Evolutionary conservation across 2,797 vertebrate species (phyloP).

Genomic region (Bradypus variegatus): DNA sequence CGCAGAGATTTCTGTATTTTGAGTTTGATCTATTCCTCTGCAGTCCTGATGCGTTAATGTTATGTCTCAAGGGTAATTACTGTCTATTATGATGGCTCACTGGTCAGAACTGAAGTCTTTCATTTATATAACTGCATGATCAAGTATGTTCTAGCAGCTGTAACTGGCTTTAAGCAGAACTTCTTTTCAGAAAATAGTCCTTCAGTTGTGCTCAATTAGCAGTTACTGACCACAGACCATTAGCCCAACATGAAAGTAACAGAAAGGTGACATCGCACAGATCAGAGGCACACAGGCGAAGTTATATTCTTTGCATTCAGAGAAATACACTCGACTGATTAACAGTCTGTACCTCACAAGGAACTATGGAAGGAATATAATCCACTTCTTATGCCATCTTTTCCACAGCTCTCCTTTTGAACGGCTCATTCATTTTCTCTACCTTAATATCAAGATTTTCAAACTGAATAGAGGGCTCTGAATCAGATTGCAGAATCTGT

Average conservation of each 20-base stretch:
- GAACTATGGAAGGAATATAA: neutral
- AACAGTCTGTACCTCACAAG: neutral
- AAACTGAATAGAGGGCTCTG: neutral
- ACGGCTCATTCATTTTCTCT: neutral
- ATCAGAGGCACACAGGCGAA: neutral
- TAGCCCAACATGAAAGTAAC: neutral
- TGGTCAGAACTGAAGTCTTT: neutral
- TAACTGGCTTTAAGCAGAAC: neutral
- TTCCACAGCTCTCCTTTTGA: neutral
- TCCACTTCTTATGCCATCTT: neutral
- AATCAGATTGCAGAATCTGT: neutral
- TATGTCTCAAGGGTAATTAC: neutral
- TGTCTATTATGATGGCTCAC: neutral
- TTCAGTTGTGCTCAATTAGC: neutral
- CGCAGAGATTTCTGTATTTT: neutral
- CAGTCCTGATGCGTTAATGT: neutral
- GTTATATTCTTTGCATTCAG: neutral
- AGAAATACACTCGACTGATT: neutral
- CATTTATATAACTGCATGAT: neutral
- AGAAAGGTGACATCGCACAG: neutral
- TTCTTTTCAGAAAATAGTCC: neutral
- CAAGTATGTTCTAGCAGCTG: neutral
- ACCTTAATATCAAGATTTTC: neutral
- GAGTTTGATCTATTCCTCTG: neutral
- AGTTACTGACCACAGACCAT: neutral